Evolutionary conservation across 2,888 invertebrate species (phyloP).

Genomic region (Chrysina gloriosa): DNA sequence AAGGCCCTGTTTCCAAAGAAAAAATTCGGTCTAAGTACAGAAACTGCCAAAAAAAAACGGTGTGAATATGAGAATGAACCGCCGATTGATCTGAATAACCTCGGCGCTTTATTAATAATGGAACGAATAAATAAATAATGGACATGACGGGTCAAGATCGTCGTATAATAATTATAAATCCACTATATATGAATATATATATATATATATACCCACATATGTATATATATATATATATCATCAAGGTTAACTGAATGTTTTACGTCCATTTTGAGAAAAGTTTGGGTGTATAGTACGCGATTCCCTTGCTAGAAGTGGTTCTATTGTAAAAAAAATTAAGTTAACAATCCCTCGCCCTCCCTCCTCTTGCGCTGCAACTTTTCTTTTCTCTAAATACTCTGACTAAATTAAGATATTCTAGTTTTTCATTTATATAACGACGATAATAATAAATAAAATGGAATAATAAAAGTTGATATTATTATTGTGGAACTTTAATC

Average conservation of each 20-base stretch:
- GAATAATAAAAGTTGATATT: too few species aligned
- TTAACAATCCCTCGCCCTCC: too few species aligned
- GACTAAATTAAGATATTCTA: neutral
- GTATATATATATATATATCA: slow-evolving; percentile 52
- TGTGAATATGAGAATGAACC: slow-evolving; percentile 52
- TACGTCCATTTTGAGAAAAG: slow-evolving; percentile 62
- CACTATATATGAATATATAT: too few species aligned
- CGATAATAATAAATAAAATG: too few species aligned
- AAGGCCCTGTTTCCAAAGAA: slow-evolving; percentile 20
- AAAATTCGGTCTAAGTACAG: slow-evolving; percentile 61
- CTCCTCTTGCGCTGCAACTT: too few species aligned
- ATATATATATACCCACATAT: slow-evolving; percentile 39
- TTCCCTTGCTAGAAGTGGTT: neutral
- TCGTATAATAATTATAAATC: too few species aligned
- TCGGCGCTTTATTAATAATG: too few species aligned
- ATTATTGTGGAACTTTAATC: slow-evolving; percentile 31
- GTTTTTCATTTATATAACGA: neutral
- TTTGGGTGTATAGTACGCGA: slow-evolving; percentile 61
- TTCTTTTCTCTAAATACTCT: too few species aligned
- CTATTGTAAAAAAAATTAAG: too few species aligned
- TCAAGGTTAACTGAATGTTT: slow-evolving; percentile 62
- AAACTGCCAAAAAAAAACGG: slow-evolving; percentile 64
- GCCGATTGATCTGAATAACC: too few species aligned
- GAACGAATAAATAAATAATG: too few species aligned
- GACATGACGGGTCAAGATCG: too few species aligned